A percentile compares a stretch with the other conserved stretches of the same genome.
These are phyloP conservation scores for Drosophila subquinaria DNA, from an alignment of 2,888 invertebrate species.

Conservation along the genomic window DNA sequence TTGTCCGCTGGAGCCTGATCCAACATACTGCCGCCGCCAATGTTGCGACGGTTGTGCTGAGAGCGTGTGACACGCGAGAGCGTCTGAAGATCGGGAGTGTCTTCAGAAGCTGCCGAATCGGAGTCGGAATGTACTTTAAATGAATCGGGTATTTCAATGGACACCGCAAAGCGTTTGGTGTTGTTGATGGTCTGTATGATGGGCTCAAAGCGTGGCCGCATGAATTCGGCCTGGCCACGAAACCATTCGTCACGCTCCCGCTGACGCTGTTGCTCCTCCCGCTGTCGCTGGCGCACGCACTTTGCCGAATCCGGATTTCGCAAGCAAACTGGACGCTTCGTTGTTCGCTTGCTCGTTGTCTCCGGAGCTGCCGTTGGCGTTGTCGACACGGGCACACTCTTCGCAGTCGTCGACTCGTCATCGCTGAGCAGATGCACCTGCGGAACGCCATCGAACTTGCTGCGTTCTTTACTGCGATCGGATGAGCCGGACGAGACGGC, in stretches of 20 bases:
- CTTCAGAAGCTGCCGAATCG: slow-evolving; percentile 24
- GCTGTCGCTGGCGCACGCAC: slow-evolving; percentile 82
- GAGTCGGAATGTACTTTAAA: slow-evolving; percentile 69
- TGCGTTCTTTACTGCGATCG: slow-evolving; percentile 57
- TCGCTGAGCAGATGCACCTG: slow-evolving; percentile 84
- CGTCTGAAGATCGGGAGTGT: slow-evolving; percentile 57
- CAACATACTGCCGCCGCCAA: slow-evolving; percentile 63
- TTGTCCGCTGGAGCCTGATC: slow-evolving; percentile 61
- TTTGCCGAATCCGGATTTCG: slow-evolving; percentile 83
- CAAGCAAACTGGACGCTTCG: slow-evolving; percentile 82
- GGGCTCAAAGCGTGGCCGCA: slow-evolving; percentile 80
- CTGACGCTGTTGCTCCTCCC: slow-evolving; percentile 83
- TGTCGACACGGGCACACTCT: slow-evolving; percentile 43
- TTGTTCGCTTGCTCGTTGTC: slow-evolving; percentile 72
- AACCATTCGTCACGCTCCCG: slow-evolving; percentile 82
- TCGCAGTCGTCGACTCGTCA: slow-evolving; percentile 50
- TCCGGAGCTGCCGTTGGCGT: slow-evolving; percentile 50
- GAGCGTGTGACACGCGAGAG: slow-evolving; percentile 81
- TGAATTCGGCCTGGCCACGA: slow-evolving; percentile 80
- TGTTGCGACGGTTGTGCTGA: slow-evolving; percentile 79
- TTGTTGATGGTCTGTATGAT: slow-evolving; percentile 83
- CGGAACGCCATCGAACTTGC: slow-evolving; percentile 83
- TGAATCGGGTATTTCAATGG: slow-evolving; percentile 84
- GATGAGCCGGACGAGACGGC: background rate
- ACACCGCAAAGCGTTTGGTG: slow-evolving; percentile 83